Evolutionary conservation across 2,797 vertebrate genomes (phyloP).

Genomic region (Brachyrhaphis roseni): DNA sequence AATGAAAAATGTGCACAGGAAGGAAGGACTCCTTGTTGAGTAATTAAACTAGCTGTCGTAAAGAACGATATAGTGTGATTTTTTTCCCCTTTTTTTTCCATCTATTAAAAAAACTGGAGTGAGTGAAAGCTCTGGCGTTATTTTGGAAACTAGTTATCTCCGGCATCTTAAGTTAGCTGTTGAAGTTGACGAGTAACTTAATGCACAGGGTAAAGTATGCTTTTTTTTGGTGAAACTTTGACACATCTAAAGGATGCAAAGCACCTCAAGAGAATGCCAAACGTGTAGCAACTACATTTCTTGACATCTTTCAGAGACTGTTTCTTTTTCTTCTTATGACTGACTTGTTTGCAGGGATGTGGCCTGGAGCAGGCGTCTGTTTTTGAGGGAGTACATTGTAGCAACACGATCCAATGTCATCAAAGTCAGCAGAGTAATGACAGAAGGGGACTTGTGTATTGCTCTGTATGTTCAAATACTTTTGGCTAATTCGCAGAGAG

Average conservation of each 20-base stretch:
- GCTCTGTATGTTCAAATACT: neutral
- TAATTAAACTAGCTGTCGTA: slow-evolving; percentile 43
- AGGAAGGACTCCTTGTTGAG: slow-evolving; percentile 36
- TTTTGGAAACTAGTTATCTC: slow-evolving; percentile 46
- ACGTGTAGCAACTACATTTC: slow-evolving; percentile 12
- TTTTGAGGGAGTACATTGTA: neutral
- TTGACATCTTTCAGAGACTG: neutral
- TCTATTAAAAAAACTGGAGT: neutral
- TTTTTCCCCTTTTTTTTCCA: too few species aligned
- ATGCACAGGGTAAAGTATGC: slow-evolving; percentile 32
- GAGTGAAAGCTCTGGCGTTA: slow-evolving; percentile 26
- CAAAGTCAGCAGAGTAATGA: neutral
- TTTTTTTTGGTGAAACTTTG: slow-evolving; percentile 30
- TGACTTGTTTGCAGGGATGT: neutral
- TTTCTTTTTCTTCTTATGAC: neutral
- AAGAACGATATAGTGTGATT: slow-evolving; percentile 21
- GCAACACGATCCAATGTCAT: neutral
- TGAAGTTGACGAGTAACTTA: slow-evolving; percentile 33
- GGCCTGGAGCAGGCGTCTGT: neutral
- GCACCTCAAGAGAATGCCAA: slow-evolving; percentile 3
- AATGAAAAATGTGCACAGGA: slow-evolving; percentile 11
- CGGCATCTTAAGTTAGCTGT: slow-evolving; percentile 56
- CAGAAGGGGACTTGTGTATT: neutral
- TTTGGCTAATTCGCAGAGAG: neutral
- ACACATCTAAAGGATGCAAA: slow-evolving; percentile 26